phyloP scores from a whole-genome alignment of 2,113 vertebrate species.

The Calyptomena viridis region DNA sequence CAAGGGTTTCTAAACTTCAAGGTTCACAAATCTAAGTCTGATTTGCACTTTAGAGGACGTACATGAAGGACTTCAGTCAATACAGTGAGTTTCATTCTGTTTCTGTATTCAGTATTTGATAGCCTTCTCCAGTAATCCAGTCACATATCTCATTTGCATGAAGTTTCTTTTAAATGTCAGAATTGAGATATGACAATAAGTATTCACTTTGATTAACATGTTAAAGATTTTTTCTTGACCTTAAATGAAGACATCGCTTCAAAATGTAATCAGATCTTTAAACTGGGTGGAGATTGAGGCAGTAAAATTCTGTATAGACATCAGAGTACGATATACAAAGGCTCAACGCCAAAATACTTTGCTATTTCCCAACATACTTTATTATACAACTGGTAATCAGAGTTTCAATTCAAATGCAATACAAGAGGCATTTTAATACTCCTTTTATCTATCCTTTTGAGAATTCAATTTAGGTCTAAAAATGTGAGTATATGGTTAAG shows the following conservation, averaged over 20 bases:
- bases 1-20: conserved; percentile 68
- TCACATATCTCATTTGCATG: conserved; percentile 77
- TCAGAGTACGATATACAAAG: background rate
- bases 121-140: conserved; percentile 61
- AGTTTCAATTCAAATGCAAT: background rate
- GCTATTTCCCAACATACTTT: background rate
- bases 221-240: conserved; percentile 70
- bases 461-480: background rate
- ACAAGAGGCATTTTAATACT: background rate
- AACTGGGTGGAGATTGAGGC: background rate
- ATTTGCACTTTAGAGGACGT: conserved; percentile 76
- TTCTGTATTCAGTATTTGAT: conserved; percentile 70
- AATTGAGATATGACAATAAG: conserved; percentile 72
- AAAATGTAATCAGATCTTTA: conserved; percentile 55
- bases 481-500: background rate
- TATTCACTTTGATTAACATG: conserved; percentile 75
- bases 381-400: background rate
- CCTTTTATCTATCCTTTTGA: background rate
- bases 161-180: conserved; percentile 78
- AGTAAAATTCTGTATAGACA: conserved; percentile 1
- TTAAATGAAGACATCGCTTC: conserved; percentile 70
- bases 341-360: background rate
- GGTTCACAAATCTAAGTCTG: conserved; percentile 67
- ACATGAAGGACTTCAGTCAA: conserved; percentile 72
- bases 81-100: conserved; percentile 61